Conservation (phyloP, 2,888 invertebrate genomes). For the Ophion ventricosus region DNA sequence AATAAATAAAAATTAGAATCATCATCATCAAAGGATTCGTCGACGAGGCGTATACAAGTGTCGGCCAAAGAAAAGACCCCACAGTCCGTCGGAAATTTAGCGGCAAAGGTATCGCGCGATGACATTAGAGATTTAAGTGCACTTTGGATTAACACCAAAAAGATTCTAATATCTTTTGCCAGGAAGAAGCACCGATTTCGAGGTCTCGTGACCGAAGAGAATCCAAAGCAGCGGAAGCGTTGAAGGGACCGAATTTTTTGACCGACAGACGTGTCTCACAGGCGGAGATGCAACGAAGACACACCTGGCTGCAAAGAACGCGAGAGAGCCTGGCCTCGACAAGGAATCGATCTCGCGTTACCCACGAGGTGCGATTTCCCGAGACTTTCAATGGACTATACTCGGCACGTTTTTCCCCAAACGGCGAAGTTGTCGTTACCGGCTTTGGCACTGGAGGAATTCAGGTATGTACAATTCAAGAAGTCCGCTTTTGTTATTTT, state of each 20-base stretch:
- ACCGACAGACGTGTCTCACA: conserved; percentile 70
- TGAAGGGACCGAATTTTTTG: conserved; percentile 58
- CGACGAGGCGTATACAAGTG: conserved; percentile 4
- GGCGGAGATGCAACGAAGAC: conserved; percentile 69
- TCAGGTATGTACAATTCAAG: conserved; percentile 82
- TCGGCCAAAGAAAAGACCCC: conserved; percentile 9
- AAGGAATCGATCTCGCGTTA: conserved; percentile 69
- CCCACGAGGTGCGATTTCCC: conserved; percentile 76
- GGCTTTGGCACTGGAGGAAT: conserved; percentile 85
- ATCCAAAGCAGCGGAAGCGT: conserved; percentile 34
- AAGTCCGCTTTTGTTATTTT: too few species aligned
- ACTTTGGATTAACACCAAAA: background rate
- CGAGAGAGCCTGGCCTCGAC: conserved; percentile 62
- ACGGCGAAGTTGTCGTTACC: conserved; percentile 83
- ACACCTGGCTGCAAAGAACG: conserved; percentile 70
- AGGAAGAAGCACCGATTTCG: conserved; percentile 12
- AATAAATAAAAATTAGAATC: conserved; percentile 29
- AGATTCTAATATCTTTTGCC: background rate
- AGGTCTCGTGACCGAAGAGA: conserved; percentile 27
- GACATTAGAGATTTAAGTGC: background rate
- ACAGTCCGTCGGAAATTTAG: conserved; percentile 19
- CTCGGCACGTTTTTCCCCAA: conserved; percentile 82
- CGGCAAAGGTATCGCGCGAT: background rate
- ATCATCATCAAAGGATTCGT: conserved; percentile 13
- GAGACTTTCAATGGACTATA: conserved; percentile 79